These are phyloP conservation scores for Varroa destructor DNA, from an alignment of 1,140 invertebrate species.

Conservation along the genomic window DNA sequence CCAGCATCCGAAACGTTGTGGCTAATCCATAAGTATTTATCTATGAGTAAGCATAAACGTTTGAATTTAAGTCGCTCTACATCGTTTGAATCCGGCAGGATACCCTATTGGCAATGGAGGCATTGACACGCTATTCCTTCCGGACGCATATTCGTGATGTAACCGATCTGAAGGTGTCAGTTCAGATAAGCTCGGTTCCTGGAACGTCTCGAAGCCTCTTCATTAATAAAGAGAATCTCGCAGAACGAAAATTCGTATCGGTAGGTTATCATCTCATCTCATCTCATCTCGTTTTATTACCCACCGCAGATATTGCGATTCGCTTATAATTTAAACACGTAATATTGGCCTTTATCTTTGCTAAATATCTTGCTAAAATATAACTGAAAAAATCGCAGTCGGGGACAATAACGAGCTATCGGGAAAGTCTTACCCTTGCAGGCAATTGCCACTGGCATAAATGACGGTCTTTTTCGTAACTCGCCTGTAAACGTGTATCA, in stretches of 20 bases:
- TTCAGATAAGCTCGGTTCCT: conserved; percentile 42
- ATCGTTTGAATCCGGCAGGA: conserved; percentile 42
- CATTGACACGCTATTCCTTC: conserved; percentile 48
- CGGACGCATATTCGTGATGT: conserved; percentile 47
- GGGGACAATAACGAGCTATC: too few relatives aligned
- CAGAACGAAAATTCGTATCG: conserved; percentile 34
- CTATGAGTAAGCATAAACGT: too few relatives aligned
- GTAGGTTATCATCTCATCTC: conserved; percentile 31
- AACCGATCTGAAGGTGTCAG: conserved; percentile 44
- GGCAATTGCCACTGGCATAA: too few relatives aligned
- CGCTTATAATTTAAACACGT: conserved; percentile 1
- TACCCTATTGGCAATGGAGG: conserved; percentile 48
- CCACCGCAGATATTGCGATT: too few relatives aligned
- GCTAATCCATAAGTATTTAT: too few relatives aligned
- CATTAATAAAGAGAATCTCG: conserved; percentile 38
- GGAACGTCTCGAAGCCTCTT: conserved; percentile 35
- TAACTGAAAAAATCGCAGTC: too few relatives aligned
- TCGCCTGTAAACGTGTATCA: too few relatives aligned
- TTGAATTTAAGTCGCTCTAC: too few relatives aligned
- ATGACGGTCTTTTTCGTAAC: too few relatives aligned
- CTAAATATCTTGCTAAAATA: not conserved
- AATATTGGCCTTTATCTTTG: not conserved
- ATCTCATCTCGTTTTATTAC: not conserved
- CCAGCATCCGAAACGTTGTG: too few relatives aligned
- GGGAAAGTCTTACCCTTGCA: too few relatives aligned